These are phyloP conservation scores for Notarius lentiginosus DNA, from an alignment of 2,113 vertebrate genomes.

Conservation along the genomic window DNA sequence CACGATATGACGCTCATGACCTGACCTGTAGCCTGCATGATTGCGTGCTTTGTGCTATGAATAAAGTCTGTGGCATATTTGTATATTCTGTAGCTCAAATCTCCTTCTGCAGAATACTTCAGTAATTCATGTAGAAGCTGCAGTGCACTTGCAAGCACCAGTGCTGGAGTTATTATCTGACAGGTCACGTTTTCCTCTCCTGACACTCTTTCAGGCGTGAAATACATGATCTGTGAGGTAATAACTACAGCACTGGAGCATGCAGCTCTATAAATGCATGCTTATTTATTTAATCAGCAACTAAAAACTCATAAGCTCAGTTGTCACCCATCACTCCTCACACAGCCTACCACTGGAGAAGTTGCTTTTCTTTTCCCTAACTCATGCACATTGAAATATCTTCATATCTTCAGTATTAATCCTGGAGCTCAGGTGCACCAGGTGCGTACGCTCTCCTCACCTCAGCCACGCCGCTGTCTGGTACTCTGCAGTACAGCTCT, in stretches of 20 bases:
- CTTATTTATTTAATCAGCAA: not conserved
- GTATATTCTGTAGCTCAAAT: not conserved
- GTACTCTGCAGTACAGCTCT: constrained; percentile 87
- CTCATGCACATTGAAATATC: not conserved
- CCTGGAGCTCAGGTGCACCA: not conserved
- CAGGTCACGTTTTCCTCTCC: not conserved
- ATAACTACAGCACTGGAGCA: not conserved
- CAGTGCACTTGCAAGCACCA: not conserved
- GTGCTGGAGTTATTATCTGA: not conserved
- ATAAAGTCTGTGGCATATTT: not conserved
- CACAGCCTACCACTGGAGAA: not conserved
- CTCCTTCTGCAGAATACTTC: not conserved
- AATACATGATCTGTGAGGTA: not conserved
- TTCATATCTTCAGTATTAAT: not conserved
- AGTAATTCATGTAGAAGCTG: not conserved
- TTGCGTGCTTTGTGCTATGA: not conserved
- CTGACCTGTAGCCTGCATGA: not conserved
- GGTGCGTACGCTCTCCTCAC: constrained; percentile 67
- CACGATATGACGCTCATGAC: not conserved
- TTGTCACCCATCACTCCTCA: not conserved
- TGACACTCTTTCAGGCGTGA: not conserved
- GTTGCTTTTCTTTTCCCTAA: too few relatives aligned
- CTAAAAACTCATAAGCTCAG: not conserved
- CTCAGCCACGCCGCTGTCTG: constrained; percentile 87
- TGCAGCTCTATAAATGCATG: not conserved